Base-by-base conservation (phyloP, 1,140 invertebrate genomes). In the Macrobrachium nipponense region DNA sequence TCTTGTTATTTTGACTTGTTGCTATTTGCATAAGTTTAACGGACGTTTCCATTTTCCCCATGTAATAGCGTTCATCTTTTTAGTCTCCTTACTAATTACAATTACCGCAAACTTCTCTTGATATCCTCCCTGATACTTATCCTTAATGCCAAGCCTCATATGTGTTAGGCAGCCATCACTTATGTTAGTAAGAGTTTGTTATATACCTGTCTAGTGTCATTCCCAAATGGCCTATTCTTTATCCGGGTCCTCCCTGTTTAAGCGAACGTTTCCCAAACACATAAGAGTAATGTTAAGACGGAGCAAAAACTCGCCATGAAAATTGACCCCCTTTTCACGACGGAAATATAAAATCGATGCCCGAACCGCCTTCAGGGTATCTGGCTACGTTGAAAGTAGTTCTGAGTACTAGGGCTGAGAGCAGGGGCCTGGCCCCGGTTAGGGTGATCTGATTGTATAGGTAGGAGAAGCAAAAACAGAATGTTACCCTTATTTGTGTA, bases 341-440 rank as follows among this genome's bases (percentile, higher is more conserved):
- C 81, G 61, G 60, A 83, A 76, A 83, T 83, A 83, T 77, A 83
- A 83, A 77, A 77, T 76, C 20, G 18, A 17, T 43, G 76, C 23
- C 72, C 73, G 80, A 82, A 75, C 70, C 27, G n/a, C 68, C 14
- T 27, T 14, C 15, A 43, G 58, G 73, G 80, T 60, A 36, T 72
- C 58, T 58, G 80, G 68, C 36, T 8, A 23, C 7, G 68, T 20
- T n/a, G 18, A 62, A 20, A 17, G 59, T 20, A 27, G 77, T n/a
- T 20, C 7, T 5, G 64, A 27, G 64, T n/a, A 8, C 18, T n/a
- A 27, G 64, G 64, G 8, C 2, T 66, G 23, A 23, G 66, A n/a
- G 17, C 17, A 12, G 36, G 68, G n/a, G 5, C 5, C 6, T 17
- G 68, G n/a, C 20, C 17, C 15, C 11, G 23, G 11, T 27, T 43